Evolutionary conservation across 2,888 invertebrate species (phyloP), one percentile per base, ranked within the genome.

Genomic region (Sericinus montela): DNA sequence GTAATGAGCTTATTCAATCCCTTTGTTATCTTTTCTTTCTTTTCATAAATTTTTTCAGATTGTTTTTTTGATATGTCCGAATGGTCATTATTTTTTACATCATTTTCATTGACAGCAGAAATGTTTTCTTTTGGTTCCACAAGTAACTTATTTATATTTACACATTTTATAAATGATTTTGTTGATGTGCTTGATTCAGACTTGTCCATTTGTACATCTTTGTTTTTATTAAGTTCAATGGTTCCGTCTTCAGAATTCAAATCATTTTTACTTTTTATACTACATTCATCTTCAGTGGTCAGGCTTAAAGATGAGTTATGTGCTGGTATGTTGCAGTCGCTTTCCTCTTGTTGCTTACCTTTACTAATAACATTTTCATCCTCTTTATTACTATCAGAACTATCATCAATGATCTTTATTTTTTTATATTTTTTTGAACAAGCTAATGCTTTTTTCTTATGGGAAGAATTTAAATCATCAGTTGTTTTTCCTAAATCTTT

Each of bases 131-230:
- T 45, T 30, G 45, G 48, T 19, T 39, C 7, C 39, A 42, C 5
- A 19, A 51, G 45, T 56, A 88, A 63, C 60, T 82, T 84, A 39
- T 53, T 74, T 19, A 87, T 64, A 60, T 71, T 82, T 8, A 88
- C 80, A 79, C 85, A 85, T 64, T 86, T 85, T 41, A 88, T 75
- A 1, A 77, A 25, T 6, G 80, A 75, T 55, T 67, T 79, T 19
- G 50, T 38, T 42, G 49, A 25, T 7, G 56, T 49, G 36, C 36
- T 29, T 11, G 32, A 37, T 38, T 38, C 32, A 15, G 38, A 25
- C 2, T 45, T 25, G 25, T 16, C 34, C 14, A 50, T 53, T 8
- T 45, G 25, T 10, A 14, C 16, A 45, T 54, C 47, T 32, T 35
- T 49, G 13, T 53, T 54, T 32, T 48, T 53, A 11, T 47, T 49